Evolutionary conservation across 2,113 vertebrate genomes (phyloP).

Genomic region (Actenoides hombroni): DNA sequence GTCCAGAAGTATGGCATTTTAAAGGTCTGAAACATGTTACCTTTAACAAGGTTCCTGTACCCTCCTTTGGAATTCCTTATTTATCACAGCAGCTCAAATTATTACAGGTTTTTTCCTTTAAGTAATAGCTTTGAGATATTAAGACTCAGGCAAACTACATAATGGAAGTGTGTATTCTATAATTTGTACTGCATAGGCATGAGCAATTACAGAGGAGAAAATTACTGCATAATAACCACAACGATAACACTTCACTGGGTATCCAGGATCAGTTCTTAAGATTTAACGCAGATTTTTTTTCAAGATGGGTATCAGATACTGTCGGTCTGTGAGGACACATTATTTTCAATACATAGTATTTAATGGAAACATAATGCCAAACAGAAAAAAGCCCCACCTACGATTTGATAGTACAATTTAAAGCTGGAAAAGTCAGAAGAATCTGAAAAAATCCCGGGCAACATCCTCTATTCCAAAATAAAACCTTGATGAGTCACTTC

Average conservation of each 20-base stretch:
- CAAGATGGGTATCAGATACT: background rate
- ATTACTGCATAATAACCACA: background rate
- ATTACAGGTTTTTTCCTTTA: background rate
- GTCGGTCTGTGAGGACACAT: accelerated
- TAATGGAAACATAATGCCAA: background rate
- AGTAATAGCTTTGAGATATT: background rate
- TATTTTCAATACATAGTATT: background rate
- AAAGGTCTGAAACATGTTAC: background rate
- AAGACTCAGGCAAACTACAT: background rate
- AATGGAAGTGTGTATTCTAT: background rate
- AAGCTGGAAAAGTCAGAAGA: background rate
- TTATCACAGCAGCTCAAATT: background rate
- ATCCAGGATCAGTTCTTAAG: background rate
- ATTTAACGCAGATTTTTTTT: background rate
- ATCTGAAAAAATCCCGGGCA: background rate
- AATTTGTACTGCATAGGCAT: background rate
- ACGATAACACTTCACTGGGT: background rate
- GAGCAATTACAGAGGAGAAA: background rate
- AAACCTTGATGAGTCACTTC: background rate
- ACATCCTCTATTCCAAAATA: background rate
- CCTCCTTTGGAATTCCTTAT: background rate
- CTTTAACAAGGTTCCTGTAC: background rate
- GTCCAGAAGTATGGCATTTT: background rate
- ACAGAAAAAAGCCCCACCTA: background rate
- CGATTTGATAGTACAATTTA: background rate